Evolutionary conservation across 2,888 invertebrate species (phyloP).

Genomic region (Euclidia mi): DNA sequence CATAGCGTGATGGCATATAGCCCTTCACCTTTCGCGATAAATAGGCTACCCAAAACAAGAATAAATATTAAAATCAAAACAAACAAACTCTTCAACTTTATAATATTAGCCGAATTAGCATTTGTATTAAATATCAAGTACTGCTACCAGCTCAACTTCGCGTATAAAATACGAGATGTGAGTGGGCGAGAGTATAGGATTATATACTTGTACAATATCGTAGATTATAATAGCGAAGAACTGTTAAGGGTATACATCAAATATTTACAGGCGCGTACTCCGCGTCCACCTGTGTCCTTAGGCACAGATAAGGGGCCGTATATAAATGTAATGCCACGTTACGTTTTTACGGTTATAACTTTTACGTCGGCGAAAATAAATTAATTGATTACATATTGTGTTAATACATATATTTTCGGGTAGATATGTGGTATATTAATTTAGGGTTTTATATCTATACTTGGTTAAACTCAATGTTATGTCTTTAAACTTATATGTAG

Average conservation of each 20-base stretch:
- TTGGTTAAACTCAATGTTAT: too few species aligned
- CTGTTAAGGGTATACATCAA: slow-evolving; percentile 80
- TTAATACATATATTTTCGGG: too few species aligned
- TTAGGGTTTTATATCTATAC: too few species aligned
- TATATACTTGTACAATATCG: slow-evolving; percentile 46
- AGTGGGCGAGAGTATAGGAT: slow-evolving; percentile 38
- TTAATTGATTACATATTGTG: slow-evolving; percentile 17
- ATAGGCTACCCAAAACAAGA: too few species aligned
- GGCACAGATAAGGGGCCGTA: slow-evolving; percentile 61
- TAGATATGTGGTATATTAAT: too few species aligned
- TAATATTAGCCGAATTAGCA: too few species aligned
- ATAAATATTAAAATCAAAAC: too few species aligned
- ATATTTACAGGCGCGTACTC: slow-evolving; percentile 78
- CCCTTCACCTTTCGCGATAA: too few species aligned
- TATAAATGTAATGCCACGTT: slow-evolving; percentile 62
- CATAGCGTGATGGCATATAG: too few species aligned
- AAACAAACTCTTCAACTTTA: too few species aligned
- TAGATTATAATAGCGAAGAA: slow-evolving; percentile 69
- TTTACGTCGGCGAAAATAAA: slow-evolving; percentile 8
- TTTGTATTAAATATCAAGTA: slow-evolving; percentile 30
- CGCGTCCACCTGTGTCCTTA: slow-evolving; percentile 80
- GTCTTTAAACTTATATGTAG: too few species aligned
- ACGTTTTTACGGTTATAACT: slow-evolving; percentile 53
- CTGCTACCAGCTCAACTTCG: slow-evolving; percentile 26
- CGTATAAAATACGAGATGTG: slow-evolving; percentile 38